Conservation (phyloP, 2,113 vertebrate species). For the Campylomormyrus numenius region DNA sequence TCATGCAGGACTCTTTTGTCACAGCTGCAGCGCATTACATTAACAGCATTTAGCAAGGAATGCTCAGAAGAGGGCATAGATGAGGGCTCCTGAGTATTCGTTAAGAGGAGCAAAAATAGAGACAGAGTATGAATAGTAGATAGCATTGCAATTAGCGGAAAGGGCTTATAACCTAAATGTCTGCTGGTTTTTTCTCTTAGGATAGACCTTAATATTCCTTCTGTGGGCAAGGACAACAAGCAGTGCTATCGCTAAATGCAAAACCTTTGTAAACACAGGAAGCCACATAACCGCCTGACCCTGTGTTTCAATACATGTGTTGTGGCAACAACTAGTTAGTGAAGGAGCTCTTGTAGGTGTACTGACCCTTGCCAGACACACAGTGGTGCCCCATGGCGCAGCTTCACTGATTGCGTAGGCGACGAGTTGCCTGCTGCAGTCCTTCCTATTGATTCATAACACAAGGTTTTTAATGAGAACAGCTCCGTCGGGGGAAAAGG, state of each 20-base stretch:
- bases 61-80: neutral
- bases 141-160: neutral
- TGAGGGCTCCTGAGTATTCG: neutral
- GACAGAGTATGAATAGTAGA: neutral
- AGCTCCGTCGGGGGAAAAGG: conserved; percentile 9
- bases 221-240: neutral
- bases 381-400: neutral
- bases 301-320: neutral
- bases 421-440: neutral
- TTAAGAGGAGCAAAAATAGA: neutral
- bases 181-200: neutral
- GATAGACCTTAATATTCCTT: neutral
- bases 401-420: neutral
- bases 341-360: neutral
- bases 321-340: neutral
- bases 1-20: conserved; percentile 7
- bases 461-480: conserved; percentile 14
- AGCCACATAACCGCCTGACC: neutral
- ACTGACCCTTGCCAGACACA: neutral
- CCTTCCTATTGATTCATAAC: conserved; percentile 9
- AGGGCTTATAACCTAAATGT: neutral
- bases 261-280: neutral
- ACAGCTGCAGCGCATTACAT: neutral
- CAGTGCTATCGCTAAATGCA: neutral
- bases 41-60: conserved; percentile 9